Evolutionary conservation across 2,113 vertebrate species (phyloP).

Genomic region (Dascyllus trimaculatus): DNA sequence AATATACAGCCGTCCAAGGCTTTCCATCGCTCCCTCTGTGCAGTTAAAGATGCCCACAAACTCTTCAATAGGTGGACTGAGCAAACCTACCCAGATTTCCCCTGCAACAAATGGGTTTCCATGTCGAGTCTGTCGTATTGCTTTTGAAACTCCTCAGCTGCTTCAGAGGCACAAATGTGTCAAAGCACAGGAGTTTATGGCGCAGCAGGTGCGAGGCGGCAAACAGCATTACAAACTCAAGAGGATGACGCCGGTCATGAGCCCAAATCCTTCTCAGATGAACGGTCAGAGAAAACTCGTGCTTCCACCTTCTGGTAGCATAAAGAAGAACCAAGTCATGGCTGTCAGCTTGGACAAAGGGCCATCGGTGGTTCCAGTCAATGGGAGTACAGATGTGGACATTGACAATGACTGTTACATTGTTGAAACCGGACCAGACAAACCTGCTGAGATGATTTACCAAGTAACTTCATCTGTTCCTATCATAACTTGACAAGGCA

Average conservation of each 20-base stretch:
- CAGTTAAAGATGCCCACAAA: background rate
- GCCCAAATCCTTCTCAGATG: constrained; percentile 30
- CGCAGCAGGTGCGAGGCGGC: constrained; percentile 40
- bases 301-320: constrained; percentile 21
- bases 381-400: constrained; percentile 15
- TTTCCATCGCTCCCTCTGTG: background rate
- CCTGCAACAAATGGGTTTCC: constrained; percentile 13
- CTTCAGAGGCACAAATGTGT: constrained; percentile 81
- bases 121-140: constrained; percentile 73
- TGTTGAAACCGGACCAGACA: constrained; percentile 70
- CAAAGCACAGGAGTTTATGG: constrained; percentile 72
- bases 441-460: constrained; percentile 76
- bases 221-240: constrained; percentile 43
- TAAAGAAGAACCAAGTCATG: constrained; percentile 32
- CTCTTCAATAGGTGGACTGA: background rate
- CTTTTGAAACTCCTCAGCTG: constrained; percentile 66
- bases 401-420: constrained; percentile 79
- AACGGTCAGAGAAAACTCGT: constrained; percentile 50
- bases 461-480: constrained; percentile 76
- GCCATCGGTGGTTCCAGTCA: constrained; percentile 4
- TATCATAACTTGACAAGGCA: constrained; percentile 67
- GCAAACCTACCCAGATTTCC: background rate
- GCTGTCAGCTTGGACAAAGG: constrained; percentile 38
- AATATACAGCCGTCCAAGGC: background rate
- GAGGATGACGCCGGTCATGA: background rate